These are phyloP conservation scores for Hippocampus abdominalis DNA, from an alignment of 2,113 vertebrate species.

Conservation along the genomic window DNA sequence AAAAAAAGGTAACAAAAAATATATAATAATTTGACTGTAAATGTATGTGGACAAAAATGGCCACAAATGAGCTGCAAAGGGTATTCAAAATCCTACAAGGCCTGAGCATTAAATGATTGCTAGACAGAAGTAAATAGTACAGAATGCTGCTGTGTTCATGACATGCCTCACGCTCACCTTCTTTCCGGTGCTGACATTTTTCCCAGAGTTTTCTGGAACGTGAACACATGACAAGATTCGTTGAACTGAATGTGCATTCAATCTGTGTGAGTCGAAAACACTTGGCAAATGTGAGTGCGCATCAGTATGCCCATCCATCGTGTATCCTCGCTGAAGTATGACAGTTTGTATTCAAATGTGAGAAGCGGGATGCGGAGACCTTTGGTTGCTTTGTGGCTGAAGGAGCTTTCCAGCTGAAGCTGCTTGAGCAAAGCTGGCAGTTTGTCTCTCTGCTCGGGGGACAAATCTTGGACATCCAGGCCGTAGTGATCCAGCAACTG, in stretches of 20 bases:
- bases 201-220: conserved; percentile 43
- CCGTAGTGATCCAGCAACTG: conserved; percentile 78
- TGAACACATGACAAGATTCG: background rate
- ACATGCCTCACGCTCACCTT: conserved; percentile 45
- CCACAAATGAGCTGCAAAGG: background rate
- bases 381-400: conserved; percentile 28
- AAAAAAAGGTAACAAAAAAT: too few species aligned
- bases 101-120: background rate
- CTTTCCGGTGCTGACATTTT: conserved; percentile 26
- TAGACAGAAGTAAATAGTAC: background rate
- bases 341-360: background rate
- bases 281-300: background rate
- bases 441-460: conserved; percentile 75
- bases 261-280: background rate
- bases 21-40: too few species aligned
- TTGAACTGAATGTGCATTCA: background rate
- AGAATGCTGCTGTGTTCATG: background rate
- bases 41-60: background rate
- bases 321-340: background rate
- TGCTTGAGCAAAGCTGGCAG: conserved; percentile 78
- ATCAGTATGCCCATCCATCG: background rate
- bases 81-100: too few species aligned
- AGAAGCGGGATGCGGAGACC: conserved; percentile 22
- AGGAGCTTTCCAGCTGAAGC: conserved; percentile 67
- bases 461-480: conserved; percentile 79